Percentiles rank a stretch among this genome's conserved stretches.
phyloP scores from a whole-genome alignment of 2,888 invertebrate genomes.

The Hydroisotoma schaefferi region DNA sequence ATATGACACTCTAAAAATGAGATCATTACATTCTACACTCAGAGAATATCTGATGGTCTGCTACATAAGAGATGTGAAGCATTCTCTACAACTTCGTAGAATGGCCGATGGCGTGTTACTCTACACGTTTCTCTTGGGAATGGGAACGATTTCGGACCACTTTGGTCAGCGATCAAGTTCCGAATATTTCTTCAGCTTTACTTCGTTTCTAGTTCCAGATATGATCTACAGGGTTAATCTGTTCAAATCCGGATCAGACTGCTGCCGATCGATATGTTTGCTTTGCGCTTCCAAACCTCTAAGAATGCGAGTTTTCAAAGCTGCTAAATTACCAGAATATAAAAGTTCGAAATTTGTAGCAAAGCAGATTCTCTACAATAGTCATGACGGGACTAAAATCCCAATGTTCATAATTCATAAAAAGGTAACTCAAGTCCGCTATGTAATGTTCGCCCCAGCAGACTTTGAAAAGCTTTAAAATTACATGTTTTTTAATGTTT shows the following conservation, averaged over 20 bases:
- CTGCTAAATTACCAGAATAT: constrained; percentile 80
- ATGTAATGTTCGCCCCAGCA: background rate
- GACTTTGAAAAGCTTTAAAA: constrained; percentile 52
- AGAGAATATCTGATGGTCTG: constrained; percentile 76
- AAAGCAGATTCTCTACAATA: constrained; percentile 84
- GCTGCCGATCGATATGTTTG: too few species aligned
- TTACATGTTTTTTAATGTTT: constrained; percentile 52
- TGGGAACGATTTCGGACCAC: constrained; percentile 82
- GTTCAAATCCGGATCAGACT: constrained; percentile 16
- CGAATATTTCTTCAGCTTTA: constrained; percentile 90
- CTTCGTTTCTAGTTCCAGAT: constrained; percentile 86
- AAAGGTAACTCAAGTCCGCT: constrained; percentile 58
- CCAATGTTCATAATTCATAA: constrained; percentile 91
- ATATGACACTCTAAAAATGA: too few species aligned
- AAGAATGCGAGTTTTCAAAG: constrained; percentile 53
- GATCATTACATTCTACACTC: background rate
- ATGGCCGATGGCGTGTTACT: constrained; percentile 68
- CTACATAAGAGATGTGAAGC: constrained; percentile 93
- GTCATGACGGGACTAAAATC: constrained; percentile 87
- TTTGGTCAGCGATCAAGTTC: constrained; percentile 77
- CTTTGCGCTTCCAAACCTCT: too few species aligned
- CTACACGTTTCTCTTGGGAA: constrained; percentile 71
- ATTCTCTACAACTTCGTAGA: constrained; percentile 74
- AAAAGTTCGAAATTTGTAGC: constrained; percentile 73
- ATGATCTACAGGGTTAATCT: constrained; percentile 84